A percentile compares a stretch with the other conserved stretches of the same genome.
Evolutionary conservation across 2,888 invertebrate species (phyloP).

Genomic region (Cancer borealis): DNA sequence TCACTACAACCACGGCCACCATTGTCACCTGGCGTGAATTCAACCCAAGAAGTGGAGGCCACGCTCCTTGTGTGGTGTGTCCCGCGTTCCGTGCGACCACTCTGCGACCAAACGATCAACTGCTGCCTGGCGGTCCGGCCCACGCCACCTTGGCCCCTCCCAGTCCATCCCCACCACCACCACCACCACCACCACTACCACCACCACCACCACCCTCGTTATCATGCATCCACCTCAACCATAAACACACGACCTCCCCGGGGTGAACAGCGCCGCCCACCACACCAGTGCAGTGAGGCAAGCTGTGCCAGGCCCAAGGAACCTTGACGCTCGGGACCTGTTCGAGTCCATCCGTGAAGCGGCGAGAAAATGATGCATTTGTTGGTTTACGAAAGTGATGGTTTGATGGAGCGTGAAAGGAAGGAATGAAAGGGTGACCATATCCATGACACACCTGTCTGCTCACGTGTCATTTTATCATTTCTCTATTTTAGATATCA

Average conservation of each 20-base stretch:
- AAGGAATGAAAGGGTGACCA: background rate
- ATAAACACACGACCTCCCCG: background rate
- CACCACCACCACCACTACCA: background rate
- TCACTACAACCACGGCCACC: conserved; percentile 7
- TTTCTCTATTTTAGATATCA: background rate
- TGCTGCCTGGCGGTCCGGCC: conserved; percentile 38
- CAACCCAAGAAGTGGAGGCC: background rate
- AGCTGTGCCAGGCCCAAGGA: background rate
- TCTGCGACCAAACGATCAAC: conserved; percentile 71
- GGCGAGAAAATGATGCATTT: no score
- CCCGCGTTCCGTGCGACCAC: conserved; percentile 50
- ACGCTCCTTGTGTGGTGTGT: conserved; percentile 32
- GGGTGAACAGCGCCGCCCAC: background rate
- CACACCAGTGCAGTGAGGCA: background rate
- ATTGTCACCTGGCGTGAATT: background rate
- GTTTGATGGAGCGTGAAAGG: background rate
- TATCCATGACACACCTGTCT: background rate
- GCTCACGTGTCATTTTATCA: background rate
- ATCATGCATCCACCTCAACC: conserved; percentile 13
- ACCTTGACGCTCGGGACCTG: background rate
- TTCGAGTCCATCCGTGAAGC: background rate
- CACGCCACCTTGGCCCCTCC: conserved; percentile 28
- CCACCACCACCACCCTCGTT: conserved; percentile 15
- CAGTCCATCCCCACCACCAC: background rate
- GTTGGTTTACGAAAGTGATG: background rate